Evolutionary conservation across 2,888 invertebrate species (phyloP).

Genomic region (Caenorhabditis japonica): DNA sequence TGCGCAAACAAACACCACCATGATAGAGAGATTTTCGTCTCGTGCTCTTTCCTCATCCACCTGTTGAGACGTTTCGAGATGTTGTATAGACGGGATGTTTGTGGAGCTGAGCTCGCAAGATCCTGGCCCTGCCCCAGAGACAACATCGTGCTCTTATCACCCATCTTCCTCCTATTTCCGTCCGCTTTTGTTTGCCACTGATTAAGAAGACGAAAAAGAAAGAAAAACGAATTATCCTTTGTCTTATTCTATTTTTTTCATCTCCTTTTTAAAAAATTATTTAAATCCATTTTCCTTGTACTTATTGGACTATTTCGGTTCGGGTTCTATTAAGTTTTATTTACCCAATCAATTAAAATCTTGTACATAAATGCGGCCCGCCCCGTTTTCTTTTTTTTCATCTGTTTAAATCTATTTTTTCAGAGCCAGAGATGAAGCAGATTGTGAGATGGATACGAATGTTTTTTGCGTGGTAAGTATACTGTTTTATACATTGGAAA

Average conservation of each 20-base stretch:
- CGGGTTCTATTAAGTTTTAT: too few relatives aligned
- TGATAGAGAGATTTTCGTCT: too few relatives aligned
- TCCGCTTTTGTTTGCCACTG: conserved; percentile 49
- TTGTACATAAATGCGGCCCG: too few relatives aligned
- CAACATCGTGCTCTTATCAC: conserved; percentile 44
- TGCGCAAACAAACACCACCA: conserved; percentile 29
- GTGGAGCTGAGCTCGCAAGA: conserved; percentile 46
- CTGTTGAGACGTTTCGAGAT: conserved; percentile 49
- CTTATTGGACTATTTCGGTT: too few relatives aligned
- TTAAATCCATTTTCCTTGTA: too few relatives aligned
- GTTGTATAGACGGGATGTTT: conserved; percentile 47
- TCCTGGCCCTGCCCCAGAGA: conserved; percentile 25
- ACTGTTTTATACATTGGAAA: neutral
- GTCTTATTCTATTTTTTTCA: neutral
- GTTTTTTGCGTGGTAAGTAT: conserved; percentile 43
- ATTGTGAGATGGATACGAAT: conserved; percentile 33
- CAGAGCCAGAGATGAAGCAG: conserved; percentile 22
- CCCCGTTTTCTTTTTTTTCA: neutral
- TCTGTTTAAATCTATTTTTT: neutral
- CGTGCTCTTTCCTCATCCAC: neutral
- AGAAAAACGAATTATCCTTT: neutral
- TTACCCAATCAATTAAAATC: too few relatives aligned
- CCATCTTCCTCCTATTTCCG: conserved; percentile 44
- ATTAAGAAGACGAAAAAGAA: too few relatives aligned
- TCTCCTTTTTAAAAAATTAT: neutral